These are phyloP conservation scores for Chaetorhynchus papuensis DNA, from an alignment of 2,113 vertebrate genomes.

Conservation along the genomic window DNA sequence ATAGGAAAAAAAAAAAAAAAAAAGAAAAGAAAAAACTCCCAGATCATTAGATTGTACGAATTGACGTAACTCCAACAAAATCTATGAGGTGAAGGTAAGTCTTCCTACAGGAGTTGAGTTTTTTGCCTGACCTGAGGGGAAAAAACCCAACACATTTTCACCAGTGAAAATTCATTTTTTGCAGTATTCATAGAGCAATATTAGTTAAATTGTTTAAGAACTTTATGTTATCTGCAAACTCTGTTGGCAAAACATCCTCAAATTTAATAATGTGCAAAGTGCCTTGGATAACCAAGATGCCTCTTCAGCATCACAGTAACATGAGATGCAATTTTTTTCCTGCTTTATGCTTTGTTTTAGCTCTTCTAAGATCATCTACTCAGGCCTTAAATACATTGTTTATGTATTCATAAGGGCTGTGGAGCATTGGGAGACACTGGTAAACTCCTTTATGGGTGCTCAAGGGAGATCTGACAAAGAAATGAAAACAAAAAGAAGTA, in stretches of 20 bases:
- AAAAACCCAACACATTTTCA: neutral
- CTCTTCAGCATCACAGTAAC: neutral
- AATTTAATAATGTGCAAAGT: neutral
- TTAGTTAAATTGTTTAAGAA: neutral
- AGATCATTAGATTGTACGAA: neutral
- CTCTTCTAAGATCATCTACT: neutral
- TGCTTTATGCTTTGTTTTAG: neutral
- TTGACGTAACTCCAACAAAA: neutral
- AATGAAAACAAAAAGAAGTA: neutral
- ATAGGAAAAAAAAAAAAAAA: neutral
- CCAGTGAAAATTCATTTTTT: neutral
- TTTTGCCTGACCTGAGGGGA: neutral
- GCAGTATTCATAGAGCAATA: neutral
- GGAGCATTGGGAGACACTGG: neutral
- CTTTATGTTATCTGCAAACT: neutral
- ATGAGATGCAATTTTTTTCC: neutral
- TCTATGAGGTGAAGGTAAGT: neutral
- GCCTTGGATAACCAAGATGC: neutral
- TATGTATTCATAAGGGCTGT: neutral
- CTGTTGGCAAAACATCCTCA: neutral
- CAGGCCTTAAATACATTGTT: neutral
- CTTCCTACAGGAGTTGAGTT: neutral
- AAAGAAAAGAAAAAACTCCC: rapidly evolving
- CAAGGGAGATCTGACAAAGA: neutral
- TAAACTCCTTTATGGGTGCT: neutral